A percentile compares a stretch with the other conserved stretches of the same genome.
phyloP scores from a whole-genome alignment of 2,797 vertebrate species.

The Decapterus maruadsi region DNA sequence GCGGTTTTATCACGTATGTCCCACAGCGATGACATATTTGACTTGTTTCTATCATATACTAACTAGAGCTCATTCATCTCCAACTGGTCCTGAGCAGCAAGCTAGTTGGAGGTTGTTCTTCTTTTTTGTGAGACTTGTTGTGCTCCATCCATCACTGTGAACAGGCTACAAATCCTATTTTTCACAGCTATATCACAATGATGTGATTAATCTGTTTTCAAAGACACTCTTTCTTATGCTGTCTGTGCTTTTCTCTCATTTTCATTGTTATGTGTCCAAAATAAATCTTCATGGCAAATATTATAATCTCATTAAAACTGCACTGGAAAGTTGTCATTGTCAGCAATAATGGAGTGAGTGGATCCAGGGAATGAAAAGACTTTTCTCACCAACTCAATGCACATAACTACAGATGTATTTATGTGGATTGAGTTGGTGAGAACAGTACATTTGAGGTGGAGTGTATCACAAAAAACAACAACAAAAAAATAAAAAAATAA shows the following conservation, averaged over 20 bases:
- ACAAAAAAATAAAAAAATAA: not conserved
- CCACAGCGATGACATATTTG: not conserved
- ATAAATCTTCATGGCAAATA: constrained; percentile 6
- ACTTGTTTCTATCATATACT: not conserved
- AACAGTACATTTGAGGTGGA: too few species aligned
- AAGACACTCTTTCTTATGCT: constrained; percentile 4
- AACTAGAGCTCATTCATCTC: not conserved
- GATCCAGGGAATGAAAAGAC: not conserved
- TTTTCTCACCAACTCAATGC: not conserved
- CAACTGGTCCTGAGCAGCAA: constrained; percentile 12
- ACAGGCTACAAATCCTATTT: constrained; percentile 30
- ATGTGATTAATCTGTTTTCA: constrained; percentile 46
- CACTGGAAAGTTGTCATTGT: constrained; percentile 3
- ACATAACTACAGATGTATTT: not conserved
- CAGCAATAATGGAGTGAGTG: not conserved
- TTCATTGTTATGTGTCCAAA: constrained; percentile 8
- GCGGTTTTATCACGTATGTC: not conserved
- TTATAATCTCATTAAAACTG: constrained; percentile 1
- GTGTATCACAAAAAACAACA: not conserved
- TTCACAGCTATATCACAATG: constrained; percentile 26
- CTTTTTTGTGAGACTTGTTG: constrained; percentile 5
- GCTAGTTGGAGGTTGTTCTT: constrained; percentile 20
- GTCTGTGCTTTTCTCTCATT: not conserved
- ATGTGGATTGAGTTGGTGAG: not conserved
- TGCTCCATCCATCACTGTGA: constrained; percentile 39